Evolutionary conservation across 2,888 invertebrate genomes (phyloP), one percentile per base, ranked within the genome.

Genomic region (Patella pellucida): DNA sequence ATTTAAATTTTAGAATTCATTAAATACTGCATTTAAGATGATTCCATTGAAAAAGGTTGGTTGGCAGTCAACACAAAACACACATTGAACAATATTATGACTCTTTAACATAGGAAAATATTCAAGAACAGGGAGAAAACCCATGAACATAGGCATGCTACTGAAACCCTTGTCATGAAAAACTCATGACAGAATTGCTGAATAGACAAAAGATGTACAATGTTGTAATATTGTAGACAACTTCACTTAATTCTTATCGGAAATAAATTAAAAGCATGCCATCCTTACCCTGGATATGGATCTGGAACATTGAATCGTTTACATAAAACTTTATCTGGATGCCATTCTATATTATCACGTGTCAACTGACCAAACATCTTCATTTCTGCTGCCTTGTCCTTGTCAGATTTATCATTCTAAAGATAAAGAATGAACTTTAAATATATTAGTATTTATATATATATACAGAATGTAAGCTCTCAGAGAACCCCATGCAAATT

Each of bases 231-330:
- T 31, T 31, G 31, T 31, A 62, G 62, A 62, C 14, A 62, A 9
- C 62, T 12, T 41, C 9, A 41, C 9, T 9, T 41, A 41, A 41
- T 9, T 9, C 9, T 41, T 41, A 41, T 19, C n/a, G 14, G 62
- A 62, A n/a, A 62, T 62, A 19, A 1, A 12, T 19, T 62, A 7
- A 19, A 19, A 62, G n/a, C 16, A 50, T 52, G 2, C n/a, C 27
- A 52, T 31, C 73, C 86, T 78, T 80, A 89, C 88, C 94, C 94
- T 52, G 93, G 93, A 79, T 94, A 94, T 0, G 97, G 96, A 89
- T 97, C 95, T 0, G 97, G 96, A 51, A 99, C 94, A 89, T 99
- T 99, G 89, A 98, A 99, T 68, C 98, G 92, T 90, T 96, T 96
- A 89, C 97, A 98, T 0, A 99, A 92, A 11, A 96, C 89, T 68